Percentiles rank a stretch among this genome's conserved stretches.
phyloP scores from a whole-genome alignment of 2,888 invertebrate species.

The Perithous albicinctus region DNA sequence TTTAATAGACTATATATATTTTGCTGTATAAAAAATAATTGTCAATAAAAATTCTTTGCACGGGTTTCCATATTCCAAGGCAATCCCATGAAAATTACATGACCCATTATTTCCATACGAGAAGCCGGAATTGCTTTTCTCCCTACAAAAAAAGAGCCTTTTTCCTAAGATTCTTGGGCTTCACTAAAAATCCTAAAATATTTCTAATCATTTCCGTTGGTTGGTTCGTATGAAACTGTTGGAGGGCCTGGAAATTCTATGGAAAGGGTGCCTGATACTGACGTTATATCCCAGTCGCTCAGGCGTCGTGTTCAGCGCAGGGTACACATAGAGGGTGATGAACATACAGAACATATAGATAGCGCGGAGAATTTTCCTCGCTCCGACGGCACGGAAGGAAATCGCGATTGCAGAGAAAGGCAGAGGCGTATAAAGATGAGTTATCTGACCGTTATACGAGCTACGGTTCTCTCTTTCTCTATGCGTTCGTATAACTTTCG shows the following conservation, averaged over 20 bases:
- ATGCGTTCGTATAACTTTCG: conserved; percentile 17
- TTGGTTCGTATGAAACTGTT: conserved; percentile 1
- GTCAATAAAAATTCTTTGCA: conserved; percentile 8
- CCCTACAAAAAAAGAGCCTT: background rate
- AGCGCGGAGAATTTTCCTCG: conserved; percentile 41
- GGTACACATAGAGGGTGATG: background rate
- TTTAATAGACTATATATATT: background rate
- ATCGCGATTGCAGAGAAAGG: conserved; percentile 62
- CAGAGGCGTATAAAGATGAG: conserved; percentile 69
- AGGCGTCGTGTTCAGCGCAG: conserved; percentile 62
- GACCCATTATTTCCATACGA: background rate
- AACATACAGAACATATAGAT: conserved; percentile 22
- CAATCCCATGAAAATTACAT: background rate
- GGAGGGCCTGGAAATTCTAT: background rate
- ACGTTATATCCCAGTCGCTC: conserved; percentile 18
- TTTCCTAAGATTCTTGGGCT: background rate
- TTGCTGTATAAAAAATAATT: background rate
- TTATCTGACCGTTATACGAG: conserved; percentile 68
- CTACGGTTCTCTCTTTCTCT: conserved; percentile 26
- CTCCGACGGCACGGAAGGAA: conserved; percentile 69
- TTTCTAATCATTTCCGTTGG: conserved; percentile 7
- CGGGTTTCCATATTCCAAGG: background rate
- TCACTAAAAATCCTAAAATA: background rate
- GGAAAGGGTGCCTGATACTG: conserved; percentile 6
- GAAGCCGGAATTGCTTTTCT: background rate